Conservation (phyloP, 2,113 vertebrate genomes). For the Chionodraco myersi region DNA sequence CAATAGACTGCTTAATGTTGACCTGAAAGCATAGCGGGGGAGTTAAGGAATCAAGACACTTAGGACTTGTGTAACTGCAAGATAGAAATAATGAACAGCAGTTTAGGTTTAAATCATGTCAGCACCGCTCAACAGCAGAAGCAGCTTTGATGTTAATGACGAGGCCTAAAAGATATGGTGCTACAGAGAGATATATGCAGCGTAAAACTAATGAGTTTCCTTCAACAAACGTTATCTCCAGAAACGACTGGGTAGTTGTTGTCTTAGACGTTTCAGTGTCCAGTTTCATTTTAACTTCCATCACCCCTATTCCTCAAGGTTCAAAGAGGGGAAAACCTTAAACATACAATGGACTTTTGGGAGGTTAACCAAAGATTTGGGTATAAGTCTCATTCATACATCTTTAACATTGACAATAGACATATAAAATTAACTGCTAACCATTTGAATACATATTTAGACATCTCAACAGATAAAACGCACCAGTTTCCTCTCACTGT, state of each 20-base stretch:
- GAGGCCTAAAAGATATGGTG: neutral
- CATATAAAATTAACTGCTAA: conserved; percentile 34
- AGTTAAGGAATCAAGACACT: conserved; percentile 71
- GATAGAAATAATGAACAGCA: conserved; percentile 41
- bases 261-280: conserved; percentile 16
- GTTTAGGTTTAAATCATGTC: conserved; percentile 38
- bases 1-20: conserved; percentile 74
- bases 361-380: conserved; percentile 13
- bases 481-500: conserved; percentile 43
- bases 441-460: conserved; percentile 62
- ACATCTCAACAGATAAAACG: conserved; percentile 46
- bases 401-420: neutral
- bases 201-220: conserved; percentile 5
- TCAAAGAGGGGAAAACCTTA: neutral
- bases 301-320: conserved; percentile 1
- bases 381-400: conserved; percentile 19
- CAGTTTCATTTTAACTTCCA: neutral
- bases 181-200: neutral
- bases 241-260: neutral
- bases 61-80: conserved; percentile 46
- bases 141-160: conserved; percentile 21
- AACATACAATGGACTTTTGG: conserved; percentile 2
- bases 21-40: conserved; percentile 68
- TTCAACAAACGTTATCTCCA: conserved; percentile 9
- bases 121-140: conserved; percentile 9